phyloP scores from a whole-genome alignment of 2,888 invertebrate genomes.

The Diachrysia chrysitis region DNA sequence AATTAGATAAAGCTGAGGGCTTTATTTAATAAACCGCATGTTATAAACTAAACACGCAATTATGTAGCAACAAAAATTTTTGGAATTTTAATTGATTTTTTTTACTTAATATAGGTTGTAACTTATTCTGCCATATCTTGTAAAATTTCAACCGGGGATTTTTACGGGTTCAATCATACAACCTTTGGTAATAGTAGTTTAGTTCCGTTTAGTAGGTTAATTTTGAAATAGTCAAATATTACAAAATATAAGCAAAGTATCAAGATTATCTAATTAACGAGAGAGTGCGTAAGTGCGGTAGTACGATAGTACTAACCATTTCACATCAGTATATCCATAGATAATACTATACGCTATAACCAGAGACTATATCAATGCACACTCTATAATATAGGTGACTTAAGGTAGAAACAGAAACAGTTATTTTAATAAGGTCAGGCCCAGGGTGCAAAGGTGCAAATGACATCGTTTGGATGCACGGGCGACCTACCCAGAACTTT shows the following conservation, averaged over 20 bases:
- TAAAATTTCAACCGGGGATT: too few relatives aligned
- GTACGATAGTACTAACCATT: slow-evolving; percentile 60
- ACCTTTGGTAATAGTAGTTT: too few relatives aligned
- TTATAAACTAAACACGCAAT: too few relatives aligned
- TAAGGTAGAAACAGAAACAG: background rate
- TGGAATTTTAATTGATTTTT: too few relatives aligned
- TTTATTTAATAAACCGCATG: background rate
- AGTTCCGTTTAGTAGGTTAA: too few relatives aligned
- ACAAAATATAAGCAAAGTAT: slow-evolving; percentile 64
- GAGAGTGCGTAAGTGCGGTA: slow-evolving; percentile 53
- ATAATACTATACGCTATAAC: background rate
- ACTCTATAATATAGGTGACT: background rate
- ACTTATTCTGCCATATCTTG: too few relatives aligned
- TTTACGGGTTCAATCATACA: too few relatives aligned
- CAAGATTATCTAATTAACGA: slow-evolving; percentile 59
- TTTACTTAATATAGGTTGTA: too few relatives aligned
- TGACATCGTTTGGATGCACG: background rate
- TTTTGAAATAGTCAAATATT: too few relatives aligned
- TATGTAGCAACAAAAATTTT: too few relatives aligned
- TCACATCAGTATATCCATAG: background rate
- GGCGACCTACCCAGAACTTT: background rate
- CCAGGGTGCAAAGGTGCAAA: slow-evolving; percentile 7
- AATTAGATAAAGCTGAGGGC: background rate
- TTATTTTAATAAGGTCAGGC: background rate
- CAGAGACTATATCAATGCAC: background rate